These are phyloP conservation scores for Homarus americanus DNA, from an alignment of 1,140 invertebrate genomes.

Conservation along the genomic window DNA sequence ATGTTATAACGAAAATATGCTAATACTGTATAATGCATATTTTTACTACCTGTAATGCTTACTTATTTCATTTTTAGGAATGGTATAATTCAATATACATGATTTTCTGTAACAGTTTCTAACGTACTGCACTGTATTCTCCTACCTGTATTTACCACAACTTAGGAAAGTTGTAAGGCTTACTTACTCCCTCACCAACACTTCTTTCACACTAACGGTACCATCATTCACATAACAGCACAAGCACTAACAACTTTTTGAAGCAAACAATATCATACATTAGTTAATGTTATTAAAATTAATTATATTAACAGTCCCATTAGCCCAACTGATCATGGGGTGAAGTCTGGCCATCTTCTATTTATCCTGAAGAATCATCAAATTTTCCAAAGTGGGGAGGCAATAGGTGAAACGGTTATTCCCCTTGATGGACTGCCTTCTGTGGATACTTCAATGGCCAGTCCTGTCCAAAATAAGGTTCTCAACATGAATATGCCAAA, in stretches of 20 bases:
- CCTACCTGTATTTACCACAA: too few species aligned
- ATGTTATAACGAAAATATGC: too few species aligned
- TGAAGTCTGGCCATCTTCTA: slow-evolving; percentile 32
- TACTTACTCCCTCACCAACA: too few species aligned
- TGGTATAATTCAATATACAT: too few species aligned
- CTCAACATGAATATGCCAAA: slow-evolving; percentile 46
- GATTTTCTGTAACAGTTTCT: too few species aligned
- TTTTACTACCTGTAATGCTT: too few species aligned
- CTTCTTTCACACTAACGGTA: too few species aligned
- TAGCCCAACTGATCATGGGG: slow-evolving; percentile 22
- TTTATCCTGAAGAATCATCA: slow-evolving; percentile 32
- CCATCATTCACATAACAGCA: too few species aligned
- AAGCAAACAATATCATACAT: neutral
- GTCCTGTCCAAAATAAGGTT: neutral
- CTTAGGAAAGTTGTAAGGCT: too few species aligned
- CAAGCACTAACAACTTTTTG: neutral
- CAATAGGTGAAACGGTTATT: slow-evolving; percentile 31
- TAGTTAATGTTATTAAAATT: neutral
- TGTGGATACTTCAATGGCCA: neutral
- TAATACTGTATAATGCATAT: too few species aligned
- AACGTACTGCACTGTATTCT: too few species aligned
- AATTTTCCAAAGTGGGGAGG: slow-evolving; percentile 9
- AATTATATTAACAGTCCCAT: slow-evolving; percentile 8
- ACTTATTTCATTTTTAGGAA: too few species aligned
- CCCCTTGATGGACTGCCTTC: slow-evolving; percentile 35